phyloP scores from a whole-genome alignment of 2,113 vertebrate species.

The Bathybates hornii region DNA sequence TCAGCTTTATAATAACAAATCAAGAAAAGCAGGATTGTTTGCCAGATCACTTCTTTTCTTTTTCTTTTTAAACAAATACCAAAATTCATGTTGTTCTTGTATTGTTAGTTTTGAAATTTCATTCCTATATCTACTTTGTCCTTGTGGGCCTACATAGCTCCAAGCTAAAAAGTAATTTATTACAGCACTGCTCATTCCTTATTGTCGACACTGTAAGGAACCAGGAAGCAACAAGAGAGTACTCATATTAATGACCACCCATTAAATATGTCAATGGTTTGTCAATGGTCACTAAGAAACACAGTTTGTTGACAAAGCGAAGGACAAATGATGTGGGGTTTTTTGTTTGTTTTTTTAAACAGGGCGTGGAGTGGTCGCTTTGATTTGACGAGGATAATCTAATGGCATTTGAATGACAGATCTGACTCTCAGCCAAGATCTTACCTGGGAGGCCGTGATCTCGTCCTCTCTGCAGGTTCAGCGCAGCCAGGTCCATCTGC shows the following conservation, averaged over 20 bases:
- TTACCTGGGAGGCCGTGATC: slow-evolving; percentile 92
- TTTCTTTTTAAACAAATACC: not conserved
- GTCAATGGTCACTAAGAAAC: not conserved
- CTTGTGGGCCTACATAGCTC: not conserved
- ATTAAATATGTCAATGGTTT: not conserved
- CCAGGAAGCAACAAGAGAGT: not conserved
- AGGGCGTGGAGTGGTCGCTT: not conserved
- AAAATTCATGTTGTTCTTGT: not conserved
- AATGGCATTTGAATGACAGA: not conserved
- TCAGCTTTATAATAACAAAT: not conserved
- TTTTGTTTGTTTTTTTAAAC: not conserved
- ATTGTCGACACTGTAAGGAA: not conserved
- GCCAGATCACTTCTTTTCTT: not conserved
- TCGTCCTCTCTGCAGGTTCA: slow-evolving; percentile 91
- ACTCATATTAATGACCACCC: not conserved
- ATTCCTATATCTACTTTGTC: not conserved
- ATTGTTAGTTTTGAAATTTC: not conserved
- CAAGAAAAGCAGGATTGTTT: not conserved
- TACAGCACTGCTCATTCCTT: not conserved
- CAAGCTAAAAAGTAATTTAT: not conserved
- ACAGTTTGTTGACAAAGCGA: not conserved
- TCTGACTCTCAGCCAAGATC: not conserved
- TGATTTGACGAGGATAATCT: not conserved
- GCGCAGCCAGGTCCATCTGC: slow-evolving; percentile 82
- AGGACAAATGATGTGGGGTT: rapidly evolving